phyloP scores from a whole-genome alignment of 2,888 invertebrate species.

The Caenorhabditis japonica region DNA sequence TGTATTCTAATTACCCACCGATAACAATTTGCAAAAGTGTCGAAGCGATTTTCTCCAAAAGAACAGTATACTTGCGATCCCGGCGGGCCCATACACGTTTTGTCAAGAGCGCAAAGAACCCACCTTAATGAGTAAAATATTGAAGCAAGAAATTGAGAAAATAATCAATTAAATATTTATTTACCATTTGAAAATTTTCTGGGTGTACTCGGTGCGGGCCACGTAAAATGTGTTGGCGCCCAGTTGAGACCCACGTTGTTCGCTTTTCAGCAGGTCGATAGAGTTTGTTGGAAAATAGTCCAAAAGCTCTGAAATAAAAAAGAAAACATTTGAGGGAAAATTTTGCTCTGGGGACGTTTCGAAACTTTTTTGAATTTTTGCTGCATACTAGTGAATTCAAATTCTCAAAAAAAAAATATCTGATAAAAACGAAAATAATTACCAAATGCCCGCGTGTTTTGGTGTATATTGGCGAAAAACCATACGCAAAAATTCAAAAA shows the following conservation, averaged over 20 bases:
- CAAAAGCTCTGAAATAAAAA: slow-evolving; percentile 20
- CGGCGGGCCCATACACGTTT: slow-evolving; percentile 22
- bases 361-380: too few species aligned
- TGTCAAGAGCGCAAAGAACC: slow-evolving; percentile 31
- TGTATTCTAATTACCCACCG: too few species aligned
- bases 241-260: slow-evolving; percentile 10
- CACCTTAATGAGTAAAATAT: slow-evolving; percentile 4
- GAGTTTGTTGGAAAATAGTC: slow-evolving; percentile 25
- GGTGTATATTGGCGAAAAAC: too few species aligned
- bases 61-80: slow-evolving; percentile 15
- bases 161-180: not conserved
- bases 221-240: slow-evolving; percentile 34
- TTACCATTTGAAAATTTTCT: slow-evolving; percentile 30
- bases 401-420: too few species aligned
- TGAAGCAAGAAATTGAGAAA: not conserved
- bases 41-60: slow-evolving; percentile 5
- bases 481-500: too few species aligned
- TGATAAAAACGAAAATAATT: too few species aligned
- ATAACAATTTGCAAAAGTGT: slow-evolving; percentile 19
- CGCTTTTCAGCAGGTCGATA: slow-evolving; percentile 9
- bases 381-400: too few species aligned
- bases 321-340: too few species aligned
- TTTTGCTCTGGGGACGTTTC: too few species aligned
- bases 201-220: slow-evolving; percentile 5
- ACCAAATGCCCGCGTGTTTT: too few species aligned